A percentile compares a stretch with the other conserved stretches of the same genome.
These are phyloP conservation scores for Megalurothrips usitatus DNA, from an alignment of 2,888 invertebrate species.

Conservation along the genomic window DNA sequence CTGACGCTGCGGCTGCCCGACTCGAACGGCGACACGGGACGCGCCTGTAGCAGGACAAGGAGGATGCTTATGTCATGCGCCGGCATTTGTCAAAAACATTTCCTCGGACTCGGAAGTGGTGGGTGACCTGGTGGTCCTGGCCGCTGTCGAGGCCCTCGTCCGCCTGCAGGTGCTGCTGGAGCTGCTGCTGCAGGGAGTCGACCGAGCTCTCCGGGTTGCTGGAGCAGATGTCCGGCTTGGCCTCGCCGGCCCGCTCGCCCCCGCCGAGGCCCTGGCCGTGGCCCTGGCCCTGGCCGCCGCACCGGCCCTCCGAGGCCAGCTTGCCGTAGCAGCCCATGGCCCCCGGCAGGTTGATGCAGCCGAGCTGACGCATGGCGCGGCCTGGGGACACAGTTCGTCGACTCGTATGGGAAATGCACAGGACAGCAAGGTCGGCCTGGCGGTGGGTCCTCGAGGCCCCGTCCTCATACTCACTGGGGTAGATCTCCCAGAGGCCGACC, in stretches of 20 bases:
- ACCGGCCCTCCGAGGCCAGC: conserved; percentile 3
- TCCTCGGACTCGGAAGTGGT: not conserved
- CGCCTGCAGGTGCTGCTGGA: conserved; percentile 9
- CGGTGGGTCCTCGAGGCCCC: not conserved
- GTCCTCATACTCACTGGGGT: not conserved
- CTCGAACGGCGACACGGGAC: not conserved
- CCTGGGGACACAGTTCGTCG: not conserved
- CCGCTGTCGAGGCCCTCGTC: not conserved
- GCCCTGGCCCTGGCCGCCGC: not conserved
- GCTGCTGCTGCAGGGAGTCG: conserved; percentile 2
- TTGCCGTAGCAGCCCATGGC: conserved; percentile 25
- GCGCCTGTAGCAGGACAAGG: not conserved
- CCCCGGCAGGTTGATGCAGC: conserved; percentile 12
- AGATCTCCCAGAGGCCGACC: conserved; percentile 11
- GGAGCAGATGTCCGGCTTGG: conserved; percentile 21
- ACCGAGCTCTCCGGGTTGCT: conserved; percentile 23
- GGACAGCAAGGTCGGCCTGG: too few relatives aligned
- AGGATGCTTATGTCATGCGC: not conserved
- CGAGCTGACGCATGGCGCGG: not conserved
- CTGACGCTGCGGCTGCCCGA: not conserved
- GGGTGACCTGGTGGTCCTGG: conserved; percentile 23
- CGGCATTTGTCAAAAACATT: too few relatives aligned
- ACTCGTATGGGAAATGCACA: too few relatives aligned
- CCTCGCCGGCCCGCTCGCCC: not conserved
- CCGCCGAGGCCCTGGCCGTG: not conserved